Evolutionary conservation across 1,140 invertebrate genomes (phyloP), one percentile per base, ranked within the genome.

Genomic region (Proctacanthus coquilletti): DNA sequence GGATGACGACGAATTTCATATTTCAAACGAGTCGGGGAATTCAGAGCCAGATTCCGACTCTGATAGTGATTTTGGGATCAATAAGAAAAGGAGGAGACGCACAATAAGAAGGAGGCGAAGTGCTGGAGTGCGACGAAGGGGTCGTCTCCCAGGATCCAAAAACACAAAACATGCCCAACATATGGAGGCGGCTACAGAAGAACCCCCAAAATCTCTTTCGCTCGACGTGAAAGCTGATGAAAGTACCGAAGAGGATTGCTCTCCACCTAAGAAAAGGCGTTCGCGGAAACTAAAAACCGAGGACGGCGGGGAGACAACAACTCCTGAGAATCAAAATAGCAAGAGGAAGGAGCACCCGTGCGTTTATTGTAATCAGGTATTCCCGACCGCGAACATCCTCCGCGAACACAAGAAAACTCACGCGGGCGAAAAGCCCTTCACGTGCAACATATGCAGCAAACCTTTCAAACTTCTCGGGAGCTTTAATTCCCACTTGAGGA

Each of bases 401-500:
- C 54, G 58, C 15, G 49, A 61, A 32, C 69, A 71, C 42, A 64
- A 63, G 41, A 63, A 60, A 30, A 67, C 69, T 15, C 77, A 79
- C 38, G 72, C 75, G 13, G 73, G 72, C 11, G 73, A 80, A 15
- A 73, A 78, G 47, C 50, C 59, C 18, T 50, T 51, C 36, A 42
- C 42, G 1, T 63, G 61, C 25, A 50, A 53, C 25, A 55, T 60
- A 4, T 63, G 61, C 44, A 51, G 55, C 18, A 51, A 54, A 29
- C 45, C 47, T 34, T 63, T 63, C 20, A 62, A 63, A 31, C 51
- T 61, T 35, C 50, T 55, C 11, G 45, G 47, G 23, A 52, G 55
- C 39, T 51, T 61, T 36, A 51, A 59, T 29, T 50, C 53, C 9
- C 61, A 63, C 45, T 42, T 62, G 45, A 53, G 62, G 29, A 56